Evolutionary conservation across 2,113 vertebrate genomes (phyloP).

Genomic region (Oenanthe melanoleuca): DNA sequence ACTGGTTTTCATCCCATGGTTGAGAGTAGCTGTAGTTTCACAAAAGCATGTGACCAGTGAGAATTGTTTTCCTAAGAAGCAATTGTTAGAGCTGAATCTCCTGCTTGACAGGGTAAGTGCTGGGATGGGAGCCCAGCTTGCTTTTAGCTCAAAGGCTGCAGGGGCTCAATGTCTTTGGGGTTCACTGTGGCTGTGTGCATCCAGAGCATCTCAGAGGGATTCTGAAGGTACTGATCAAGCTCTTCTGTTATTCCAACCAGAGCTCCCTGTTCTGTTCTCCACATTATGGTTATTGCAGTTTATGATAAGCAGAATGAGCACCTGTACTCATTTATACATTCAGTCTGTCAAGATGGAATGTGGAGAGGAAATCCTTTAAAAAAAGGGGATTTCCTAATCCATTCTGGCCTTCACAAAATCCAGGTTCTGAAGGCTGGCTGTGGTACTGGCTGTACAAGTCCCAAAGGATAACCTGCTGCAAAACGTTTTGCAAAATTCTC

Average conservation of each 20-base stretch:
- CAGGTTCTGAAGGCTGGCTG: not conserved
- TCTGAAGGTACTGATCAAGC: not conserved
- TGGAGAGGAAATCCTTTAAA: not conserved
- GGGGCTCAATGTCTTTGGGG: not conserved
- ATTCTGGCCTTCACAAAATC: not conserved
- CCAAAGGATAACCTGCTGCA: not conserved
- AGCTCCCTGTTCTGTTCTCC: fast-evolving
- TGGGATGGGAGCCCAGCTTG: not conserved
- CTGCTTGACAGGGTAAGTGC: not conserved
- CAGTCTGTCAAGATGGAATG: not conserved
- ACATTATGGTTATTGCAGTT: not conserved
- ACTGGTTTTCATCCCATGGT: not conserved
- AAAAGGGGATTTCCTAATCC: not conserved
- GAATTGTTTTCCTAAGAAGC: not conserved
- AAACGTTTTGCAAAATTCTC: not conserved
- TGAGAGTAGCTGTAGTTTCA: not conserved
- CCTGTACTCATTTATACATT: not conserved
- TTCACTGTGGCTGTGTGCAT: not conserved
- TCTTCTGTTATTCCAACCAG: not conserved
- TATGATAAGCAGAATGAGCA: not conserved
- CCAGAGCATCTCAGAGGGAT: not conserved
- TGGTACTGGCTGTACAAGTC: not conserved
- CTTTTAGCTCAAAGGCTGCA: not conserved
- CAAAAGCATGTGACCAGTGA: not conserved
- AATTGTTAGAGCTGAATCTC: not conserved